Evolutionary conservation across 2,888 invertebrate genomes (phyloP), one percentile per base, ranked within the genome.

Genomic region (Chloroclystis v-ata): DNA sequence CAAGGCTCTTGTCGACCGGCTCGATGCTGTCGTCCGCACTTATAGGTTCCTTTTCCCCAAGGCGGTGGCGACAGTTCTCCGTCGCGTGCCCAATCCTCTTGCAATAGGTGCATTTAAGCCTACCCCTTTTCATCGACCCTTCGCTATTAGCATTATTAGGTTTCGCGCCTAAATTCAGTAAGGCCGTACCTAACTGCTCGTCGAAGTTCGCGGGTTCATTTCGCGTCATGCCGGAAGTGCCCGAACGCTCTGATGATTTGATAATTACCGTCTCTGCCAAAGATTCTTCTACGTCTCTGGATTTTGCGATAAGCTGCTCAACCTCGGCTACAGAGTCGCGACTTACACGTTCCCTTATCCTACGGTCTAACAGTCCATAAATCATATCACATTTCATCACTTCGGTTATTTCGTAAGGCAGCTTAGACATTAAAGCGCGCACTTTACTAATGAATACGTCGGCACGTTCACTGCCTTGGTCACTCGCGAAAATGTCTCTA

Each of bases 401-500:
- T 9, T 16, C 16, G 9, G 32, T 6, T n/a, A 33, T 16, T 9
- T 14, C 32, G n/a, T 33, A 33, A 9, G 32, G 32, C 16, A 33
- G 16, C n/a, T 33, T 33, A n/a, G 1, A 9, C 32, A 33, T 14
- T 9, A 33, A 24, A 1, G 42, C 42, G 7, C 42, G 20, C 11
- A 42, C 10, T 42, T 32, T 42, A 12, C 26, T 14, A 0, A 32
- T 13, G 8, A 42, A 42, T 6, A 42, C 32, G 8, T 42, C 41
- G 11, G 30, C 29, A 6, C 33, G 24, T 6, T 42, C 41, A 16
- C 5, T n/a, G 2, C 10, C 32, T 6, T 52, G 52, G 28, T 50
- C 52, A 6, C 8, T 5, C 0, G 39, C 29, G 20, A 53, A 55
- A 10, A 60, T 46, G 1, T 54, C 44, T 16, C 9, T 33, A 14